A percentile compares a stretch with the other conserved stretches of the same genome.
These are phyloP conservation scores for Rhagophthalmus giganteus DNA, from an alignment of 2,888 invertebrate species.

Conservation along the genomic window DNA sequence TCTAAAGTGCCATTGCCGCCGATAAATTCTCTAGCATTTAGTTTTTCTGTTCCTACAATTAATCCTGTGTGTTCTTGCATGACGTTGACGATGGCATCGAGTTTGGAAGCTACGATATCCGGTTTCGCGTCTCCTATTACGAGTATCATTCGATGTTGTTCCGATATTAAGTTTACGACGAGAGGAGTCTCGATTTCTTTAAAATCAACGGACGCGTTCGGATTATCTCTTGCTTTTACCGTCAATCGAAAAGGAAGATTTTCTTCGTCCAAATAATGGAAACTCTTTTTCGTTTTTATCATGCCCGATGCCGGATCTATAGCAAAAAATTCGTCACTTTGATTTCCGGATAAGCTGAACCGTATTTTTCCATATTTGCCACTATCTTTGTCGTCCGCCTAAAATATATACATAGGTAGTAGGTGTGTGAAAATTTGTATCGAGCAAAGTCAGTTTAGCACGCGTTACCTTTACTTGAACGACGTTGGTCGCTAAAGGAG, in stretches of 20 bases:
- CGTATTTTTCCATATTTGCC: constrained; percentile 79
- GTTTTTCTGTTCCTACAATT: constrained; percentile 78
- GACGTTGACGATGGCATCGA: constrained; percentile 62
- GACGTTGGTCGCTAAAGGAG: constrained; percentile 75
- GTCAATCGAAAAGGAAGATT: constrained; percentile 74
- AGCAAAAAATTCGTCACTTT: constrained; percentile 66
- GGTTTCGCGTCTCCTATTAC: constrained; percentile 76
- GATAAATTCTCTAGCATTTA: constrained; percentile 75
- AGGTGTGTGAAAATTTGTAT: too few relatives aligned
- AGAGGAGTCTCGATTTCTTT: constrained; percentile 67
- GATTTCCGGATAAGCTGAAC: constrained; percentile 60
- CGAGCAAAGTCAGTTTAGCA: background rate
- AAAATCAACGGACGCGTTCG: constrained; percentile 64
- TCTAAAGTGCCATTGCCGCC: constrained; percentile 77
- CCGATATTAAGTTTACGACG: constrained; percentile 77
- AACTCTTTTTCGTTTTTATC: constrained; percentile 72
- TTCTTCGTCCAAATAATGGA: constrained; percentile 67
- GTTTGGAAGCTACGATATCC: constrained; percentile 64
- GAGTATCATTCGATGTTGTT: constrained; percentile 75
- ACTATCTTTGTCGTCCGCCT: constrained; percentile 86
- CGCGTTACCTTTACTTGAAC: constrained; percentile 70
- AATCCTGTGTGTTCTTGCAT: constrained; percentile 75
- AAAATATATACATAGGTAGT: too few relatives aligned
- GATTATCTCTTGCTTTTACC: constrained; percentile 75
- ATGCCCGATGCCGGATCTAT: constrained; percentile 76